These are phyloP conservation scores for Podarcis muralis DNA, from an alignment of 2,113 vertebrate species.

Conservation along the genomic window DNA sequence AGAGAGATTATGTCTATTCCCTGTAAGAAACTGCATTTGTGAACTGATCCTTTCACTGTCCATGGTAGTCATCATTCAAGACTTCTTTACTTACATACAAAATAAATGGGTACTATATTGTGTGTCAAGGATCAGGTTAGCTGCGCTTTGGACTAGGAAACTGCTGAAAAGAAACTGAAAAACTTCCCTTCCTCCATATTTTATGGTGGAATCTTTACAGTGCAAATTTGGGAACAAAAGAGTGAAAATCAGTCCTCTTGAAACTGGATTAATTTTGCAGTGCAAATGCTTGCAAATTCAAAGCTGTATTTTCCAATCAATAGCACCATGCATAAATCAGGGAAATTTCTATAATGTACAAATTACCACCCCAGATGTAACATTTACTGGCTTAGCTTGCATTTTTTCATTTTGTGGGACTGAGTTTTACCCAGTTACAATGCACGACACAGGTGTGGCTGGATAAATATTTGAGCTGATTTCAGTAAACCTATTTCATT, in stretches of 20 bases:
- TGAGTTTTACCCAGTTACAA: neutral
- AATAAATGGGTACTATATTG: neutral
- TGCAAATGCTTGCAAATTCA: neutral
- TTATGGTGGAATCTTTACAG: neutral
- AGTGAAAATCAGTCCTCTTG: neutral
- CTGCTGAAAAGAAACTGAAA: neutral
- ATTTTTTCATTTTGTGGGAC: neutral
- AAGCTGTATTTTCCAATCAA: neutral
- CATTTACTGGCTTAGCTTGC: neutral
- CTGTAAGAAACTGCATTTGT: neutral
- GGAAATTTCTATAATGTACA: neutral
- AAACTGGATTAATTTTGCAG: neutral
- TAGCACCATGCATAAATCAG: neutral
- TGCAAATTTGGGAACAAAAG: neutral
- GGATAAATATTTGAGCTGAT: neutral
- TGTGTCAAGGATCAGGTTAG: neutral
- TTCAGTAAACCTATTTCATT: neutral
- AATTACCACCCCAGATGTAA: neutral
- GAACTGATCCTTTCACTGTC: neutral
- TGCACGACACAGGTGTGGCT: neutral
- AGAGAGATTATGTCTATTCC: neutral
- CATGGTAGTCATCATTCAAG: neutral
- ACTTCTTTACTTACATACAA: neutral
- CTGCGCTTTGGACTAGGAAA: neutral
- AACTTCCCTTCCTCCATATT: neutral